A percentile compares a stretch with the other conserved stretches of the same genome.
phyloP scores from a whole-genome alignment of 2,113 vertebrate genomes.

The Tretioscincus oriximinensis region DNA sequence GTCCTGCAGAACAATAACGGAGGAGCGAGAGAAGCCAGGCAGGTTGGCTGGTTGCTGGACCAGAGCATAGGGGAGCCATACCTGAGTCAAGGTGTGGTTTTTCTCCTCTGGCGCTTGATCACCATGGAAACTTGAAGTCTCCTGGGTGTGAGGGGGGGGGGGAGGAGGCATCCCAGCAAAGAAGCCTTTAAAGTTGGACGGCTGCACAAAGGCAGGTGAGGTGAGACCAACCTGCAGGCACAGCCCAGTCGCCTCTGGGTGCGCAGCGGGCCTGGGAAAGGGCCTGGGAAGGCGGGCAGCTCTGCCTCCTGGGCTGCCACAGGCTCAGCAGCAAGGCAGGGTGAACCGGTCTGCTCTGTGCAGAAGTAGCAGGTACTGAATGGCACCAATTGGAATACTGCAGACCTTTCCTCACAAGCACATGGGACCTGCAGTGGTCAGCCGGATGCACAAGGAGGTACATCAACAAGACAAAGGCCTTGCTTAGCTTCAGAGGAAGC shows the following conservation, averaged over 20 bases:
- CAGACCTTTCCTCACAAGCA: background rate
- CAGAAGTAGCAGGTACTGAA: background rate
- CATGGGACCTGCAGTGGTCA: too few species aligned
- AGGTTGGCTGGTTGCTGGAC: too few species aligned
- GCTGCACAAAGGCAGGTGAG: background rate
- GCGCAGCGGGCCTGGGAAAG: background rate
- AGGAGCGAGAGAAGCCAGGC: too few species aligned
- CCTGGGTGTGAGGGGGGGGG: background rate
- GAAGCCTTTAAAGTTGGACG: too few species aligned
- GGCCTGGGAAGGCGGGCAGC: background rate
- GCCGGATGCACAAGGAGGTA: too few species aligned
- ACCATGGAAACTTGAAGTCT: background rate
- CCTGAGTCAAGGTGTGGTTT: background rate
- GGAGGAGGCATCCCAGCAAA: too few species aligned
- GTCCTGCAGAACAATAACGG: too few species aligned
- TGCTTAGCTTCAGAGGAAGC: too few species aligned
- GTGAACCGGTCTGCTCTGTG: fast-evolving
- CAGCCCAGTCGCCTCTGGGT: background rate
- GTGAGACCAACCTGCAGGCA: background rate
- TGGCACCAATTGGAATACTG: background rate
- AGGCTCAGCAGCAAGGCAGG: fast-evolving
- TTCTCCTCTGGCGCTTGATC: background rate
- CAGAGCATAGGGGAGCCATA: background rate
- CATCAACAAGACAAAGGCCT: too few species aligned
- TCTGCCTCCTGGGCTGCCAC: background rate